Conservation (phyloP, 2,797 vertebrate species). For the Periophthalmus magnuspinnatus region DNA sequence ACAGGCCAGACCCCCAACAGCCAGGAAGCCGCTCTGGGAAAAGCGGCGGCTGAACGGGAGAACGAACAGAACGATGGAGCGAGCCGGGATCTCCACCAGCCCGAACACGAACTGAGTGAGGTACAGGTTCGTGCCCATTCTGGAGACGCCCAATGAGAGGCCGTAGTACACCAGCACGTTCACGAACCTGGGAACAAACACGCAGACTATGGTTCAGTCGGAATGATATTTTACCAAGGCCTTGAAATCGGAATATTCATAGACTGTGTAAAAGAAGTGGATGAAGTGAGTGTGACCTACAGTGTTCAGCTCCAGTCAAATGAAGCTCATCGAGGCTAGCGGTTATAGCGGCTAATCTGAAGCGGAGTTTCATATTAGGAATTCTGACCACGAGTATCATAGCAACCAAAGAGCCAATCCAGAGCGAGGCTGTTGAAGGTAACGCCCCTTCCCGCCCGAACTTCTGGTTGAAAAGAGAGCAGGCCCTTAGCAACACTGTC, state of each 20-base stretch:
- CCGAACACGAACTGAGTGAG: conserved; percentile 88
- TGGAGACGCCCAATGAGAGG: conserved; percentile 84
- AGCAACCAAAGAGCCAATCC: too few relatives aligned
- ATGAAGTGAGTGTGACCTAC: too few relatives aligned
- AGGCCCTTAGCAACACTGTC: too few relatives aligned
- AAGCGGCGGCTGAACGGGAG: conserved; percentile 71
- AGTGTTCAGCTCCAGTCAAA: too few relatives aligned
- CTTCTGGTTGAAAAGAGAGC: too few relatives aligned
- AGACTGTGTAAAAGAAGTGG: too few relatives aligned
- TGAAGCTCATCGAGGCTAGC: too few relatives aligned
- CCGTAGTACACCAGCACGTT: conserved; percentile 88
- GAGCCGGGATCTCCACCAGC: conserved; percentile 82
- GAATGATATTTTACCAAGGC: not conserved
- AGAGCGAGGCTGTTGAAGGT: too few relatives aligned
- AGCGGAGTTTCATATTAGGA: too few relatives aligned
- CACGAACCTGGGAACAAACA: conserved; percentile 79
- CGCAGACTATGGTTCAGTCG: not conserved
- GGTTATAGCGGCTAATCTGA: too few relatives aligned
- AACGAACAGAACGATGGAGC: conserved; percentile 68
- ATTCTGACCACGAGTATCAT: too few relatives aligned
- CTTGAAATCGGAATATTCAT: not conserved
- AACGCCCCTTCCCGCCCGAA: too few relatives aligned
- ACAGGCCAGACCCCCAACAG: conserved; percentile 70
- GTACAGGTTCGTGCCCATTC: conserved; percentile 85
- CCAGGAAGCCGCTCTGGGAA: conserved; percentile 67